Percentiles rank a stretch among this genome's conserved stretches.
phyloP scores from a whole-genome alignment of 2,888 invertebrate genomes.

The Pardosa pseudoannulata region DNA sequence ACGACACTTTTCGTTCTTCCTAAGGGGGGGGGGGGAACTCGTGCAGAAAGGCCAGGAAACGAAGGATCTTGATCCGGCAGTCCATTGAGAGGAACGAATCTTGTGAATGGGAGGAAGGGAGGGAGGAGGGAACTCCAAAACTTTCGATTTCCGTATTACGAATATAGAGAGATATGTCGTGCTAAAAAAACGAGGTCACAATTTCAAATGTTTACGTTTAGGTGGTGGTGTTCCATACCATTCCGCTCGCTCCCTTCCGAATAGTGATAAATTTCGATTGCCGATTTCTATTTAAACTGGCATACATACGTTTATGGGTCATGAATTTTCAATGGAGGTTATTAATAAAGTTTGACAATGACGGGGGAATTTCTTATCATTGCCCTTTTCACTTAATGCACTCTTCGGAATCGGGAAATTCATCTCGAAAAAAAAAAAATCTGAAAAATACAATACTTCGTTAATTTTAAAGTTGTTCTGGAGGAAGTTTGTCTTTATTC shows the following conservation, averaged over 20 bases:
- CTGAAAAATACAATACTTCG: too few relatives aligned
- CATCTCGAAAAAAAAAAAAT: too few relatives aligned
- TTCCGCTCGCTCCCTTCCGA: too few relatives aligned
- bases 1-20: neutral
- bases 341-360: too few relatives aligned
- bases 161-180: neutral
- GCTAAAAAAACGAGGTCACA: slow-evolving; percentile 5
- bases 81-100: slow-evolving; percentile 7
- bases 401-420: too few relatives aligned
- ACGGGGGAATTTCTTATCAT: too few relatives aligned
- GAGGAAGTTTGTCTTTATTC: too few relatives aligned
- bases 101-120: neutral
- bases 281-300: neutral
- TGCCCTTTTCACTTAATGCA: too few relatives aligned
- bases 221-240: too few relatives aligned
- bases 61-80: slow-evolving; percentile 17
- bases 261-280: neutral
- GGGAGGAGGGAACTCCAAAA: neutral
- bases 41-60: slow-evolving; percentile 4
- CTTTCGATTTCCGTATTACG: slow-evolving; percentile 19
- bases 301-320: neutral
- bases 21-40: neutral
- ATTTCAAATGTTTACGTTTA: slow-evolving; percentile 8
- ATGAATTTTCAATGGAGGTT: neutral
- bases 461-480: too few relatives aligned